phyloP scores from a whole-genome alignment of 2,888 invertebrate genomes.

The Bellardia bayeri region DNA sequence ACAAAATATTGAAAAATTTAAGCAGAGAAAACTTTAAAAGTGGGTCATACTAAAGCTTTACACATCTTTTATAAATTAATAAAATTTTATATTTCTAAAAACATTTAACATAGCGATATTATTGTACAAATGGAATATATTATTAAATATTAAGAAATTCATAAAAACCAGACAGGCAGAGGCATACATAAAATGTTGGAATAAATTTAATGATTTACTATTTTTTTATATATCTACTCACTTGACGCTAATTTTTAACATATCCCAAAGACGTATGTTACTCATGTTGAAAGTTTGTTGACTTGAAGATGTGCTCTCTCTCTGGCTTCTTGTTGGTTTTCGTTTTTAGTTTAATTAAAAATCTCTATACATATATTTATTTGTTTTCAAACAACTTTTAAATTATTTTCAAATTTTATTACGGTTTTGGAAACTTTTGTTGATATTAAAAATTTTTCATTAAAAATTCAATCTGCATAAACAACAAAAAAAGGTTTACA shows the following conservation, averaged over 20 bases:
- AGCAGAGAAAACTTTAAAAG: no score
- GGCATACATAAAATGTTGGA: no score
- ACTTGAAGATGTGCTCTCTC: constrained; percentile 29
- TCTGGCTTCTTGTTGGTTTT: constrained; percentile 1
- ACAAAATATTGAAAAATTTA: no score
- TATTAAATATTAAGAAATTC: no score
- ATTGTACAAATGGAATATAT: no score
- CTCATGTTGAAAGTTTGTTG: constrained; percentile 64
- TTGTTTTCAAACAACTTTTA: constrained; percentile 14
- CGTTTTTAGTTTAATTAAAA: not conserved
- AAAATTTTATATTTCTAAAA: no score
- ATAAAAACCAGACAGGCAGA: no score
- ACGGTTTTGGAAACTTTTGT: not conserved
- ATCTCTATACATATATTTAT: not conserved
- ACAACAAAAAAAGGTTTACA: constrained; percentile 1
- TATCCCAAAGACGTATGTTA: constrained; percentile 77
- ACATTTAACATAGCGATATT: no score
- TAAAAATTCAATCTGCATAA: constrained; percentile 11
- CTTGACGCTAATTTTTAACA: constrained; percentile 81
- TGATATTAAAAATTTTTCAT: constrained; percentile 3
- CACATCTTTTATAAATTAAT: no score
- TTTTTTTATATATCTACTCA: constrained; percentile 77
- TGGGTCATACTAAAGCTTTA: no score
- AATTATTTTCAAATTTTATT: constrained; percentile 5
- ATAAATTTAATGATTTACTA: no score